phyloP scores from a whole-genome alignment of 2,888 invertebrate species.

The Latrodectus hesperus region DNA sequence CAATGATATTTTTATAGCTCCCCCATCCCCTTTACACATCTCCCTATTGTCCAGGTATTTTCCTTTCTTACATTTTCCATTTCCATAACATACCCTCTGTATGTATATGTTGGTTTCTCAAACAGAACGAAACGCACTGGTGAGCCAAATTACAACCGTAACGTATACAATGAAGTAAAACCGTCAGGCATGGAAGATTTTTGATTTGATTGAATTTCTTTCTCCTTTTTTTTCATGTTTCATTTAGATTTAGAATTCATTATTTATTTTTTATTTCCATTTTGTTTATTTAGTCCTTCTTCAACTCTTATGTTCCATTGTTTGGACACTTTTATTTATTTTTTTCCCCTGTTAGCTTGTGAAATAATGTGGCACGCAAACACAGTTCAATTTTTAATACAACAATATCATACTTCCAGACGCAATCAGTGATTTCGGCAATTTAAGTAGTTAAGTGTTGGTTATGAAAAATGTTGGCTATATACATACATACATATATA shows the following conservation, averaged over 20 bases:
- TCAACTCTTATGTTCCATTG: not conserved
- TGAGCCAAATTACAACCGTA: slow-evolving; percentile 47
- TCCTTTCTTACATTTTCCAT: slow-evolving; percentile 27
- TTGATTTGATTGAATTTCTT: not conserved
- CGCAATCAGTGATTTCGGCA: too few species aligned
- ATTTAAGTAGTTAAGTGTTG: too few species aligned
- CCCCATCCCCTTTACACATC: not conserved
- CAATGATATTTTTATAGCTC: slow-evolving; percentile 2
- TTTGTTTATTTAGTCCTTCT: not conserved
- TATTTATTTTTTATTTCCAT: not conserved
- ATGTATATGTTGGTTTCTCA: not conserved
- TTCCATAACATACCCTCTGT: slow-evolving; percentile 25
- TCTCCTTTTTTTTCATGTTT: slow-evolving; percentile 5
- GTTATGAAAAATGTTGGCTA: too few species aligned
- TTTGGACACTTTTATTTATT: too few species aligned
- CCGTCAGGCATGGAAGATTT: slow-evolving; percentile 42
- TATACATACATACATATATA: too few species aligned
- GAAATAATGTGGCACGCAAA: too few species aligned
- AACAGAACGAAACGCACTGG: slow-evolving; percentile 25
- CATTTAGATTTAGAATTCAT: not conserved
- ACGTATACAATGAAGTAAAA: slow-evolving; percentile 17
- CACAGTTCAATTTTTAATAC: too few species aligned
- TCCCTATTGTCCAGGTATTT: slow-evolving; percentile 24
- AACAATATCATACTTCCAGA: too few species aligned
- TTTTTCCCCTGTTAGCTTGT: too few species aligned